These are phyloP conservation scores for Tanytarsus gracilentus DNA, from an alignment of 2,888 invertebrate species.

Conservation along the genomic window DNA sequence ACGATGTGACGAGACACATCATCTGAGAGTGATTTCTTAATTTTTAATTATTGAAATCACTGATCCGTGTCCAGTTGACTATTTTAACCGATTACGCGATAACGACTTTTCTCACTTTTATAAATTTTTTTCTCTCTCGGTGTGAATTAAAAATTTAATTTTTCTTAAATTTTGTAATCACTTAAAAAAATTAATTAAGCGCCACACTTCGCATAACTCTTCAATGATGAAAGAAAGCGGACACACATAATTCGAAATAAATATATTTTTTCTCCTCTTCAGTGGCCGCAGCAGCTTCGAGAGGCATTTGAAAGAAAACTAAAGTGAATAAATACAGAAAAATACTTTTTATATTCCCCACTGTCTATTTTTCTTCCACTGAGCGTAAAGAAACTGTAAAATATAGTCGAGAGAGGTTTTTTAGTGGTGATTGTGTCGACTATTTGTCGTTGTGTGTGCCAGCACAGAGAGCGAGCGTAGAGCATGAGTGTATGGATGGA, in stretches of 20 bases:
- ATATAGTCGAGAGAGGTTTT: not conserved
- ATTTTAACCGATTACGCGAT: not conserved
- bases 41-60: not conserved
- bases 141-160: too few species aligned
- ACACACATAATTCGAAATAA: too few species aligned
- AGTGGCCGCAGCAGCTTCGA: not conserved
- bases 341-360: not conserved
- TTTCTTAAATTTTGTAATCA: too few species aligned
- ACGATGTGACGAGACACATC: too few species aligned
- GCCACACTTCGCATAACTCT: too few species aligned
- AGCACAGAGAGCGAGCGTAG: too few species aligned
- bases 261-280: too few species aligned
- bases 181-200: too few species aligned
- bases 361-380: too few species aligned
- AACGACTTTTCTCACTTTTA: not conserved
- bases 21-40: not conserved
- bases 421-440: not conserved
- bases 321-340: not conserved
- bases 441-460: not conserved
- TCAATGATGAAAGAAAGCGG: too few species aligned
- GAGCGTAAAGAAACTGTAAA: conserved; percentile 1
- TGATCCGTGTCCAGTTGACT: not conserved
- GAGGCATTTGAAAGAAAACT: not conserved
- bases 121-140: not conserved
- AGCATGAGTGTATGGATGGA: too few species aligned